Conservation (phyloP, 2,888 invertebrate species). For the Drosophila antonietae region DNA sequence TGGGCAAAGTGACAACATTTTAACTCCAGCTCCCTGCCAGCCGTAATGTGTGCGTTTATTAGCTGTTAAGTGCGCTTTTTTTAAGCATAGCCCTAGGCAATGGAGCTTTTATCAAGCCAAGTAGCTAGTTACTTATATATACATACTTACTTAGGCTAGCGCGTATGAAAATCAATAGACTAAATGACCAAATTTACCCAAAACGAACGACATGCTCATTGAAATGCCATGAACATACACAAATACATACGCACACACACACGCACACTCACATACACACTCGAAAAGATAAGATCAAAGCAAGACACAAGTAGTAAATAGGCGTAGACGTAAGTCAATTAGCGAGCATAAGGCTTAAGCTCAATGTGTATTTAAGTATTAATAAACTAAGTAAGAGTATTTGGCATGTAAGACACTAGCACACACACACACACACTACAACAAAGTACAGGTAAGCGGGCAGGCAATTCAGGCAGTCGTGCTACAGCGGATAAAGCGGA, state of each 20-base stretch:
- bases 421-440: constrained; percentile 7
- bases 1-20: constrained; percentile 90
- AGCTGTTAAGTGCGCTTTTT: constrained; percentile 69
- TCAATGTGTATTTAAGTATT: constrained; percentile 79
- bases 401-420: constrained; percentile 50
- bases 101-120: constrained; percentile 22
- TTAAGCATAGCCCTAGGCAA: constrained; percentile 44
- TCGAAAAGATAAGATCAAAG: constrained; percentile 20
- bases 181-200: constrained; percentile 70
- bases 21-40: constrained; percentile 73
- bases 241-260: constrained; percentile 23
- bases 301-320: constrained; percentile 37
- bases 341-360: constrained; percentile 66
- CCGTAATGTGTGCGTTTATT: constrained; percentile 78
- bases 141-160: constrained; percentile 47
- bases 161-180: constrained; percentile 74
- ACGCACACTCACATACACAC: neutral
- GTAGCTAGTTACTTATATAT: constrained; percentile 44
- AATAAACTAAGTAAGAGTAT: constrained; percentile 70
- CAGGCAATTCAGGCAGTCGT: constrained; percentile 18
- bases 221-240: constrained; percentile 66
- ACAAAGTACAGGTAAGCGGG: constrained; percentile 13
- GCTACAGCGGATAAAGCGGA: constrained; percentile 55
- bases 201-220: constrained; percentile 74
- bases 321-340: constrained; percentile 71